A percentile compares a stretch with the other conserved stretches of the same genome.
These are phyloP conservation scores for Tamandua tetradactyla DNA, from an alignment of 2,797 vertebrate species.

Conservation along the genomic window DNA sequence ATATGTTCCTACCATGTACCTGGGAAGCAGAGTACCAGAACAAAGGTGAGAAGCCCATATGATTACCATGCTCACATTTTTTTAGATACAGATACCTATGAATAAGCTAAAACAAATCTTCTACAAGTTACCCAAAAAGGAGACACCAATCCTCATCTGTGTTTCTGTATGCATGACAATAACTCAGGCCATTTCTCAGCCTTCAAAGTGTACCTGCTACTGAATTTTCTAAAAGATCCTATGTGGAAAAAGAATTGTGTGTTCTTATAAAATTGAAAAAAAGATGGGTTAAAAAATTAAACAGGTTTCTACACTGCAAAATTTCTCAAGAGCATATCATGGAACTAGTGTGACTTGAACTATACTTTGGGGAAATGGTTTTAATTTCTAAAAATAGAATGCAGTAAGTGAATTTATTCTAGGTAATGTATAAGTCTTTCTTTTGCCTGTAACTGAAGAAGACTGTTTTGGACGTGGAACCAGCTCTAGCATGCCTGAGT, in stretches of 20 bases:
- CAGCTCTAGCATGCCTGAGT: not conserved
- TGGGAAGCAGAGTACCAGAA: not conserved
- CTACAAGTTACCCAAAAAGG: not conserved
- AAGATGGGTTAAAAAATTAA: not conserved
- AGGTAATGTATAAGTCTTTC: not conserved
- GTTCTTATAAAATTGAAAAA: not conserved
- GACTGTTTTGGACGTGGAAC: accelerated
- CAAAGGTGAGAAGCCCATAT: not conserved
- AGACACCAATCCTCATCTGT: not conserved
- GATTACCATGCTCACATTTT: not conserved
- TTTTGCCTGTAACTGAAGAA: not conserved
- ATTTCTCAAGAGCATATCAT: not conserved
- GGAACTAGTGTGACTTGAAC: not conserved
- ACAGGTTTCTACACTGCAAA: not conserved
- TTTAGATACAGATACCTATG: not conserved
- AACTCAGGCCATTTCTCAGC: not conserved
- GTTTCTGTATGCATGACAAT: not conserved
- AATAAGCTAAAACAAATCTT: slow-evolving; percentile 6
- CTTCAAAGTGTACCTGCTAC: not conserved
- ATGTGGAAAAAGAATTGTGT: not conserved
- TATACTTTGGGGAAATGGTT: not conserved
- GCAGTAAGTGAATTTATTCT: not conserved
- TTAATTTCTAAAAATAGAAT: not conserved
- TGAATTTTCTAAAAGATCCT: not conserved
- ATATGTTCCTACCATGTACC: not conserved